These are phyloP conservation scores for Sylvietta virens DNA, from an alignment of 2,113 vertebrate genomes.

Conservation along the genomic window DNA sequence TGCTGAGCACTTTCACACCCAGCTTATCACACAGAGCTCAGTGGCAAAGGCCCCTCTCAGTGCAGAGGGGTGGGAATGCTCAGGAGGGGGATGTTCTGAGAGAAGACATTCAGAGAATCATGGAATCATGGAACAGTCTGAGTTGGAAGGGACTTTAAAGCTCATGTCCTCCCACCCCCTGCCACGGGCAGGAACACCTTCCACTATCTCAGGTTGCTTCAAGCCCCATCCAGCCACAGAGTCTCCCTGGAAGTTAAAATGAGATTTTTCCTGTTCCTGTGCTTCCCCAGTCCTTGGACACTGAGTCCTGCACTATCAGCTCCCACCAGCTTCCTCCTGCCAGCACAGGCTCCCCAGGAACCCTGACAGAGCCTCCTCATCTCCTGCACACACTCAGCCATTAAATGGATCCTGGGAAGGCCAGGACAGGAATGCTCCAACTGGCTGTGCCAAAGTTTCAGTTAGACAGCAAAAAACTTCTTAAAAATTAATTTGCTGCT, in stretches of 20 bases:
- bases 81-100: background rate
- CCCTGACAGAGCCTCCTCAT: background rate
- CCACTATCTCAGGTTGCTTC: background rate
- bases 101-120: background rate
- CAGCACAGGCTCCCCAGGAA: background rate
- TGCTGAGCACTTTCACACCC: background rate
- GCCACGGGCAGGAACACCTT: background rate
- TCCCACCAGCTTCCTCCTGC: background rate
- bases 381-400: background rate
- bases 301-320: background rate
- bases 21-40: background rate
- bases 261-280: background rate
- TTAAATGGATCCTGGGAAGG: background rate
- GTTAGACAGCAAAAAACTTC: constrained; percentile 3
- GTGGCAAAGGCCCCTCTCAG: background rate
- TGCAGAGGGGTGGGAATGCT: background rate
- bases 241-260: background rate
- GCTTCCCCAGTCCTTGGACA: background rate
- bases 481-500: constrained; percentile 55
- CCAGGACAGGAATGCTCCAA: background rate
- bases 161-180: background rate
- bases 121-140: background rate
- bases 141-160: background rate
- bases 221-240: background rate
- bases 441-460: background rate